Base-by-base conservation (phyloP, 2,888 invertebrate genomes). In the Nowickia ferox region DNA sequence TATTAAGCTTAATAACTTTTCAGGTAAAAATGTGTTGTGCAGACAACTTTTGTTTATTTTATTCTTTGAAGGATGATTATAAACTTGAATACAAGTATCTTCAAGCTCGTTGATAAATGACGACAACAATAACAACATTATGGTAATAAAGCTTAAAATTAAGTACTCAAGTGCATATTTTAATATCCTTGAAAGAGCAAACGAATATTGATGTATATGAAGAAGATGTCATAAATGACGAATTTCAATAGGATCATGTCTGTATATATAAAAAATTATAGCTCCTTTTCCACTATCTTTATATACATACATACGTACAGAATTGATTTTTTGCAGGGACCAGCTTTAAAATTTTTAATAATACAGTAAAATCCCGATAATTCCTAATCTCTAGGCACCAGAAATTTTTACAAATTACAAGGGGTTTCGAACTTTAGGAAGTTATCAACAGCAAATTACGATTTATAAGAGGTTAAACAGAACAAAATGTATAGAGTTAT, bases 1-100 rank as follows among this genome's bases (percentile, higher is more conserved):
- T 75, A 84, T 72, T 71, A n/a, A 68, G 74, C 57, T 82, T 79
- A 72, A 83, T 84, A 86, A 86, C 77, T 83, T 84, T 84, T 68
- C 72, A 86, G 86, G 86, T 86, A 71, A 87, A 83, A 87, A 81
- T 84, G 10, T 86, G 82, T 84, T 81, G 69, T 53, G 57, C 48
- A 40, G 59, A 78, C 30, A 57, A 42, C 51, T 48, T 22, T 19
- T 40, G 19, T 51, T 59, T 11, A 51, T 51, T n/a, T 65, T 63
- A 8, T n/a, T 53, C n/a, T 68, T 48, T 42, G 13, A 51, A 19
- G 63, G 19, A 55, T 19, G 11, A 53, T 71, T 79, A 71, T 17
- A 40, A 42, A 30, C 22, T 59, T 19, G 63, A 75, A 69, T 30
- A 30, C 30, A 30, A 30, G 30, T 84, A 48, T 79, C 79, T 79